These are phyloP conservation scores for Lineus longissimus DNA, from an alignment of 1,140 invertebrate species.

Conservation along the genomic window DNA sequence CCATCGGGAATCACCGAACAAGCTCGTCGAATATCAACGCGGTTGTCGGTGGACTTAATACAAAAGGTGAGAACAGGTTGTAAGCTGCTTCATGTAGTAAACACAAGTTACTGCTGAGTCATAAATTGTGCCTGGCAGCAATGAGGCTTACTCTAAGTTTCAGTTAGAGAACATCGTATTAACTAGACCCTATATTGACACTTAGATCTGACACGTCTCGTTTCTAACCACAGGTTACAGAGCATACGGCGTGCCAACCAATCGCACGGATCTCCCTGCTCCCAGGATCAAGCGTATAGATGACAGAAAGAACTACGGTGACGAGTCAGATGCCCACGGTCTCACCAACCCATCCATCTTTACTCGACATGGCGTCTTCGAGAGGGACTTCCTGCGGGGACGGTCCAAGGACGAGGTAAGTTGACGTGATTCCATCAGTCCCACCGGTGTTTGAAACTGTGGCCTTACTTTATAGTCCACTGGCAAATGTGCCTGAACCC, in stretches of 20 bases:
- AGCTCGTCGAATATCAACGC: conserved; percentile 47
- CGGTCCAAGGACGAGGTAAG: conserved; percentile 44
- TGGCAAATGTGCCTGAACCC: too few relatives aligned
- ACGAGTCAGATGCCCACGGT: conserved; percentile 46
- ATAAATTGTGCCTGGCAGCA: too few relatives aligned
- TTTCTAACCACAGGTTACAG: conserved; percentile 39
- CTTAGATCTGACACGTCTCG: background rate
- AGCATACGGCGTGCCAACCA: conserved; percentile 50
- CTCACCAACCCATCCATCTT: conserved; percentile 48
- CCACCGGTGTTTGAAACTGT: background rate
- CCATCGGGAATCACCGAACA: conserved; percentile 42
- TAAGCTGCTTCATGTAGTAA: background rate
- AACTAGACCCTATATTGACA: too few relatives aligned
- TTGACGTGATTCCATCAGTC: background rate
- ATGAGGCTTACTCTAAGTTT: too few relatives aligned
- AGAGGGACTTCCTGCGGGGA: conserved; percentile 48
- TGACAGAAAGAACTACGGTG: conserved; percentile 49
- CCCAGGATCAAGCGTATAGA: conserved; percentile 41
- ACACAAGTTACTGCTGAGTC: too few relatives aligned
- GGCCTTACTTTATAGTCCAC: background rate
- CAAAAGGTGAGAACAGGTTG: conserved; percentile 39
- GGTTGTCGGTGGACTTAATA: conserved; percentile 38
- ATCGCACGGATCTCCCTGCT: conserved; percentile 44
- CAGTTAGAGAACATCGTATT: background rate
- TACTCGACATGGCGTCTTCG: conserved; percentile 43